Evolutionary conservation across 2,888 invertebrate genomes (phyloP), one percentile per base, ranked within the genome.

Genomic region (Linnaemya vulpina): DNA sequence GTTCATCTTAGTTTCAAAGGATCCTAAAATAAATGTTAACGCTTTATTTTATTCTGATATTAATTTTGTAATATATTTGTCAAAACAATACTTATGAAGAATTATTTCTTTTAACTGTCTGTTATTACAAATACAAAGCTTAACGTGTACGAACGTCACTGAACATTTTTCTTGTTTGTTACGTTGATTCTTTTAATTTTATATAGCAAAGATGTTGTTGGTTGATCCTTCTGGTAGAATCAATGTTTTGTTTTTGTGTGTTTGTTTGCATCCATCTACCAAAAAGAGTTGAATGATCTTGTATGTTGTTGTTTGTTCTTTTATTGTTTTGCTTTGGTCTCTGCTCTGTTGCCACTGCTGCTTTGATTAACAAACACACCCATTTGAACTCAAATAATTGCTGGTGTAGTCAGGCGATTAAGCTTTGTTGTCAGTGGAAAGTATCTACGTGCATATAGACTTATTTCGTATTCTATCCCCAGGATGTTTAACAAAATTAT

Each of bases 261-360:
- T 62, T 62, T 62, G 60, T 35, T 73, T 67, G 67, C 40, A 60
- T 51, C 35, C 65, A 67, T 74, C 25, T 43, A 51, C 60, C 43
- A 20, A 35, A 20, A 35, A 84, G 40, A 84, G 84, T 80, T 84
- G 77, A 84, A 84, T 68, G 80, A 81, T 84, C 84, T 84, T 71
- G 55, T 55, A 53, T 68, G 68, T 55, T 67, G 70, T 65, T 58
- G 83, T 74, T 79, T 75, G 49, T 17, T 71, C 17, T 43, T 74
- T 71, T 60, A 20, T 60, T 73, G 17, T 60, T 75, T 77, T 62
- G 43, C 22, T 62, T 63, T 70, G 17, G 11, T 75, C 63, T 68
- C 22, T 55, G 53, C 38, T 17, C 70, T 55, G 35, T 38, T 70
- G 67, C 20, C 51, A 62, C 49, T 68, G 68, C 40, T 13, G 49